phyloP scores from a whole-genome alignment of 2,888 invertebrate species.

The Oxycera nigricornis region DNA sequence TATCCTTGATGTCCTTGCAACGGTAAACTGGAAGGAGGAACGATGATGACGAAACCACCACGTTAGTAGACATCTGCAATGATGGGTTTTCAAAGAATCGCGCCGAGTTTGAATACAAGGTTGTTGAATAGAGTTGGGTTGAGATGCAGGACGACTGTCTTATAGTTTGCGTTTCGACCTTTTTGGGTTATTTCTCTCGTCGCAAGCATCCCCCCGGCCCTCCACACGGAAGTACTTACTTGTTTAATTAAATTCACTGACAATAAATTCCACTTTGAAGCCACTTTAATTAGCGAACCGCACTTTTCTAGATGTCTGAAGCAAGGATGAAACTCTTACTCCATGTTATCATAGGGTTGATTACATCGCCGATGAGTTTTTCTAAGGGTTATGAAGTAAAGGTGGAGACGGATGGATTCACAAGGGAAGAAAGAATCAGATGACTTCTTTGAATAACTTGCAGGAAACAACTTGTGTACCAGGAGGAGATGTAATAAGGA shows the following conservation, averaged over 20 bases:
- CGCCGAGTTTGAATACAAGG: not conserved
- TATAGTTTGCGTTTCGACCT: not conserved
- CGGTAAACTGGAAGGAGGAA: not conserved
- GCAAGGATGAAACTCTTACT: slow-evolving; percentile 7
- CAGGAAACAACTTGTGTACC: too few relatives aligned
- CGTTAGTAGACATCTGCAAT: not conserved
- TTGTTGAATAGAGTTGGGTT: not conserved
- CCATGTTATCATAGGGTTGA: slow-evolving; percentile 18
- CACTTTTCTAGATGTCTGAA: not conserved
- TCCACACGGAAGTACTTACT: slow-evolving; percentile 40
- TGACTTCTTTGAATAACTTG: too few relatives aligned
- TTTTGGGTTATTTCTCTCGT: slow-evolving; percentile 24
- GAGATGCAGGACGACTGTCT: not conserved
- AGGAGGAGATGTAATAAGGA: not conserved
- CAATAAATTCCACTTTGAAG: slow-evolving; percentile 46
- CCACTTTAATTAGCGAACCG: slow-evolving; percentile 45
- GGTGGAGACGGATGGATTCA: not conserved
- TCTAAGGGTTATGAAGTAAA: slow-evolving; percentile 8
- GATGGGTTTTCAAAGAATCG: not conserved
- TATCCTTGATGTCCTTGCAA: too few relatives aligned
- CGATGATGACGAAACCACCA: not conserved
- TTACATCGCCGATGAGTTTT: slow-evolving; percentile 27
- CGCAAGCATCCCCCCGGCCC: not conserved
- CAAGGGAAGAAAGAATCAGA: too few relatives aligned
- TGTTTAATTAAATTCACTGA: slow-evolving; percentile 45